Base-by-base conservation (phyloP, 2,797 vertebrate species). In the Phylloscopus collybita region DNA sequence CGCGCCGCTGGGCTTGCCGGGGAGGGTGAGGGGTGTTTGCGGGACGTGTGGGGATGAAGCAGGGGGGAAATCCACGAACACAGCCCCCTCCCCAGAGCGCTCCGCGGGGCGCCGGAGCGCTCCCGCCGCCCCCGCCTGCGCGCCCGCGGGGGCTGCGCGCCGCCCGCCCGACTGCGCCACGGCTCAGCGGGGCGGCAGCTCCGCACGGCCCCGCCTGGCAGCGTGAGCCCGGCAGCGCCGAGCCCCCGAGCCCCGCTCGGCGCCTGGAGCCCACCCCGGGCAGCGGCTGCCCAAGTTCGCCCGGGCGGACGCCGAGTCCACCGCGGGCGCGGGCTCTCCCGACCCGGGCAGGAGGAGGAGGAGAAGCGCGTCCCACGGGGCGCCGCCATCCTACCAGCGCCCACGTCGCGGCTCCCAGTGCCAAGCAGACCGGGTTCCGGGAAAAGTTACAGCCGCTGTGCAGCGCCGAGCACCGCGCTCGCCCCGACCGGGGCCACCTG, bases 401-500 rank as follows among this genome's bases (percentile, higher is more conserved):
- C 93, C 93, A 49, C 79, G 88, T 36, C 83, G 67, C 57, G 75
- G 78, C 34, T 74, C 30, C 44, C 89, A 4, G 54, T 38, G 83
- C 66, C 80, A 6, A 59, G 67, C 66, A 25, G 38, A 65, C 2
- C 34, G 57, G 34, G 61, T 78, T 61, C 79, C 79, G 82, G 57
- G 73, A 83, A 92, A 96, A 96, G 93, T 96, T 94, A 11, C 3
- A 54, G 69, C 14, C 40, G 50, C 73, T 42, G 44, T 8, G 92
- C 85, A 66, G 62, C 34, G 51, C 76, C 70, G 26, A 86, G 76
- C 88, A 60, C 85, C 45, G 61, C 74, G 60, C 80, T 69, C 84
- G 25, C 40, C 74, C 56, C 88, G 34, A 15, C 38, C 83, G 34
- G 21, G 93, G 90, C 83, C 93, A 93, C 97, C 95, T 86, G 90